Evolutionary conservation across 2,113 vertebrate species (phyloP).

Genomic region (Conger conger): DNA sequence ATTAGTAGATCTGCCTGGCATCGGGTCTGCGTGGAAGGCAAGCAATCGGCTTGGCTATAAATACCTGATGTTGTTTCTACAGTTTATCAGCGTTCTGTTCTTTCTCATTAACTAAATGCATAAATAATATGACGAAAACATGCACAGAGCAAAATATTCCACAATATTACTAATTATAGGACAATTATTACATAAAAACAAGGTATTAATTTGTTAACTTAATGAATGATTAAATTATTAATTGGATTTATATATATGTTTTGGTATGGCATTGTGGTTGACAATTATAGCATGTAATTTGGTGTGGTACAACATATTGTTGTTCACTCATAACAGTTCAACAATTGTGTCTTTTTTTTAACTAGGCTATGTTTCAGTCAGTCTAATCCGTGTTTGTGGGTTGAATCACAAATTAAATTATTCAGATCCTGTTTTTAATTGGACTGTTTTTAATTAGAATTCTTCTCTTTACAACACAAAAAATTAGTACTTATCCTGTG

Average conservation of each 20-base stretch:
- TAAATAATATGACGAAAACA: background rate
- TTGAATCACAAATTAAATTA: too few species aligned
- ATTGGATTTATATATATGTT: background rate
- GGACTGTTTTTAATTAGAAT: too few species aligned
- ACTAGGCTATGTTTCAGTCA: too few species aligned
- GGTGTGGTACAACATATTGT: too few species aligned
- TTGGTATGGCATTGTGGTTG: background rate
- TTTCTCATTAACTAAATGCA: background rate
- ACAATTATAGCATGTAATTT: background rate
- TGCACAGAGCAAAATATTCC: background rate
- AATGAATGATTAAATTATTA: background rate
- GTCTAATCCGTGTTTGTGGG: too few species aligned
- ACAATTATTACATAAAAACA: background rate
- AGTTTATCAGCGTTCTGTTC: background rate
- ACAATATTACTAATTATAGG: background rate
- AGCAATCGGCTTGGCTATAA: background rate
- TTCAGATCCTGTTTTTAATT: too few species aligned
- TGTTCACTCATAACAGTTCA: too few species aligned
- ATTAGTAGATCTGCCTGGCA: background rate
- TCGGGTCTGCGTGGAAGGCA: background rate
- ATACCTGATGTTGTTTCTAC: background rate
- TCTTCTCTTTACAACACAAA: too few species aligned
- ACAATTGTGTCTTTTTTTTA: too few species aligned
- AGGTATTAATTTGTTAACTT: background rate
- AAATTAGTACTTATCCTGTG: background rate